A percentile compares a stretch with the other conserved stretches of the same genome.
phyloP scores from a whole-genome alignment of 2,888 invertebrate genomes.

The Strigamia maritima region DNA sequence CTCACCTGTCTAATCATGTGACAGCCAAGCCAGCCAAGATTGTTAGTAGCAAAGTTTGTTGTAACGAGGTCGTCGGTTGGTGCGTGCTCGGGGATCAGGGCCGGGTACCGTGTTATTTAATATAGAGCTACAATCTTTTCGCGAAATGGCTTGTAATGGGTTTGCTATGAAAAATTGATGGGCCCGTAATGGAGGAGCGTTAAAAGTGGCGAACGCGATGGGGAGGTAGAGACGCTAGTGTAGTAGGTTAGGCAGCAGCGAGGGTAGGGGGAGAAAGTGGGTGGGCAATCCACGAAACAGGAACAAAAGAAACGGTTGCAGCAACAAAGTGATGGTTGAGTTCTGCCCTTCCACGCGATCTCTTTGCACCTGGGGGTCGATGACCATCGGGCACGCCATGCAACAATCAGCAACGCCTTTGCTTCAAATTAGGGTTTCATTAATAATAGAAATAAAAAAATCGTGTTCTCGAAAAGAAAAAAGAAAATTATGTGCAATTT shows the following conservation, averaged over 20 bases:
- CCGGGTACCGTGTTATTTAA: conserved; percentile 36
- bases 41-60: neutral
- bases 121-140: conserved; percentile 38
- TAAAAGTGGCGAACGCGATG: conserved; percentile 24
- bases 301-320: neutral
- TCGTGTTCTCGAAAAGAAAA: neutral
- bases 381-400: conserved; percentile 15
- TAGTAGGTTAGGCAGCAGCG: neutral
- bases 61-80: conserved; percentile 29
- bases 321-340: neutral
- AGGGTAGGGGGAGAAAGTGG: neutral
- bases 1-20: conserved; percentile 10
- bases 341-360: conserved; percentile 15
- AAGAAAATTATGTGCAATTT: neutral
- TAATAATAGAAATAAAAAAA: neutral
- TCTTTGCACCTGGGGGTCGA: conserved; percentile 2
- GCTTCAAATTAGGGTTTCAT: conserved; percentile 5
- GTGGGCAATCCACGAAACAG: neutral
- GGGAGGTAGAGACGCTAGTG: neutral
- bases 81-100: conserved; percentile 25
- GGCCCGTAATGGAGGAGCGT: conserved; percentile 41
- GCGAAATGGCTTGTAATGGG: conserved; percentile 41
- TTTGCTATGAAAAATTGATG: conserved; percentile 43
- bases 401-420: conserved; percentile 5
- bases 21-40: neutral